A percentile compares a stretch with the other conserved stretches of the same genome.
Evolutionary conservation across 1,140 invertebrate genomes (phyloP).

Genomic region (Zaprionus inermis): DNA sequence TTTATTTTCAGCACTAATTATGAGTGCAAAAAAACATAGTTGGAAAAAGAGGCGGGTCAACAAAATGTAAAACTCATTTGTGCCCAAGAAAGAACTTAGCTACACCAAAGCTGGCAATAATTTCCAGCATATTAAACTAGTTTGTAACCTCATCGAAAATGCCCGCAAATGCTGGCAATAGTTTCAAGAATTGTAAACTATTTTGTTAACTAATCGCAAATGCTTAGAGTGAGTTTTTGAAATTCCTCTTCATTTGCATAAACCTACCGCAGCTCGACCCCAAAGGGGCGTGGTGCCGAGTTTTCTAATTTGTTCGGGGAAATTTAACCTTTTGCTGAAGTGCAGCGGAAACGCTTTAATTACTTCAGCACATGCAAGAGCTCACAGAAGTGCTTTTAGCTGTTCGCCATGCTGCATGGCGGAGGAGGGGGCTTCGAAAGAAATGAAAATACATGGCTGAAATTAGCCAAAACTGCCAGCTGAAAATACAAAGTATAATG

Average conservation of each 20-base stretch:
- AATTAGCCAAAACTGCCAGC: conserved; percentile 63
- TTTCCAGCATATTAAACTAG: not conserved
- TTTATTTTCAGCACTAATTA: conserved; percentile 60
- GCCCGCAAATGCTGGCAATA: not conserved
- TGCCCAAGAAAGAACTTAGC: no score
- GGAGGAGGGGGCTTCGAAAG: no score
- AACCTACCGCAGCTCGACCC: not conserved
- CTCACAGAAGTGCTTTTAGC: conserved; percentile 20
- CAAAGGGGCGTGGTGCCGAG: not conserved
- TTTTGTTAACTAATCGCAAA: not conserved
- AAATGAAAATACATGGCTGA: conserved; percentile 52
- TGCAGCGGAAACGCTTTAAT: conserved; percentile 73
- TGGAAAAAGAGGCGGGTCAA: not conserved
- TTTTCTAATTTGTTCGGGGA: conserved; percentile 21
- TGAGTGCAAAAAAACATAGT: conserved; percentile 21
- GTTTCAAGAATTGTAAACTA: not conserved
- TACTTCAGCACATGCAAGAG: conserved; percentile 59
- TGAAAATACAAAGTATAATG: conserved; percentile 61
- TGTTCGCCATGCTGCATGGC: no score
- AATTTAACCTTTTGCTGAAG: conserved; percentile 24
- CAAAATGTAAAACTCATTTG: not conserved
- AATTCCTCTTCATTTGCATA: not conserved
- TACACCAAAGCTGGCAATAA: no score
- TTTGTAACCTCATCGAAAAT: no score
- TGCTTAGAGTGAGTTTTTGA: not conserved